These are phyloP conservation scores for Hormiphora californensis DNA, from an alignment of 37 sponge, comb jelly and placozoan genomes.

Conservation along the genomic window DNA sequence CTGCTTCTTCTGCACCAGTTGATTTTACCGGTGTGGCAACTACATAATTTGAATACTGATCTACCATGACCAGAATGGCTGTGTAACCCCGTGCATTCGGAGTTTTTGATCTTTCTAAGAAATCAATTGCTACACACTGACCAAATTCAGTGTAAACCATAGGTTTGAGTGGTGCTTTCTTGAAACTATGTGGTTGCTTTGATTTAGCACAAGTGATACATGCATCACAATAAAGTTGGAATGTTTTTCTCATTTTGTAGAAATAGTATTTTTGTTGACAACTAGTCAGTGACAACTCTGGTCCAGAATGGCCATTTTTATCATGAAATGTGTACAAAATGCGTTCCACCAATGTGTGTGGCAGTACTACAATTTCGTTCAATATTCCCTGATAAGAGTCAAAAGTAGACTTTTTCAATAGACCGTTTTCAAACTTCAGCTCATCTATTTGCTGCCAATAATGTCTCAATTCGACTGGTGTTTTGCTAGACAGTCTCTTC, in stretches of 20 bases:
- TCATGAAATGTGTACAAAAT: neutral
- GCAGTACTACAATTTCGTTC: neutral
- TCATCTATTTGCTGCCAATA: neutral
- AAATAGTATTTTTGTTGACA: neutral
- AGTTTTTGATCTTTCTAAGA: neutral
- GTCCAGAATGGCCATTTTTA: neutral
- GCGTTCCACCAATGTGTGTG: neutral
- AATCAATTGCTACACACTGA: neutral
- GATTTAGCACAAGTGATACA: neutral
- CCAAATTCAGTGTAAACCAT: constrained; percentile 13
- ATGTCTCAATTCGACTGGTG: neutral
- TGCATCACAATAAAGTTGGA: neutral
- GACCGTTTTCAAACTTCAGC: neutral
- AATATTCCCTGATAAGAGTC: neutral
- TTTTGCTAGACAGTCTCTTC: neutral
- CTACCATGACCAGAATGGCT: neutral
- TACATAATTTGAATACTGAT: neutral
- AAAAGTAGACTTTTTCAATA: neutral
- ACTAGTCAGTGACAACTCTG: neutral
- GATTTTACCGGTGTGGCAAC: neutral
- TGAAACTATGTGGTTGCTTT: neutral
- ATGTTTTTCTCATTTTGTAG: constrained; percentile 5
- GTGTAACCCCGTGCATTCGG: neutral
- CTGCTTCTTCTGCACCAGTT: neutral
- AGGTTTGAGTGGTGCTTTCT: neutral